Evolutionary conservation across 2,113 vertebrate genomes (phyloP).

Genomic region (Physeter macrocephalus): DNA sequence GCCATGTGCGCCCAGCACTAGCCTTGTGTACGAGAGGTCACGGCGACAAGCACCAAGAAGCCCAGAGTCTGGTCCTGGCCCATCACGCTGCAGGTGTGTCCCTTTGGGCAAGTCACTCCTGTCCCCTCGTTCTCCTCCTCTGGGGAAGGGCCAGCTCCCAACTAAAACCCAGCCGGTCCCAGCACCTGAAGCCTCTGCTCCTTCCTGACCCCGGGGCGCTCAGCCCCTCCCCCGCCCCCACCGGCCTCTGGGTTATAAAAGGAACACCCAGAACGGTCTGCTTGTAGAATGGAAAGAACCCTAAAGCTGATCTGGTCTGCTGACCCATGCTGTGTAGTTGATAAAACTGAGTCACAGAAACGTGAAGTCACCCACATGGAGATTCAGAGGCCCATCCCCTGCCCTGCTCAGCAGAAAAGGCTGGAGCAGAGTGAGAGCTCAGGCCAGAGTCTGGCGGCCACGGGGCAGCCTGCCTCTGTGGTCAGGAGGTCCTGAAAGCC

Average conservation of each 20-base stretch:
- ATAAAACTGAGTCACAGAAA: background rate
- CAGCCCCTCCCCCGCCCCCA: too few relatives aligned
- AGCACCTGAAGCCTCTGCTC: background rate
- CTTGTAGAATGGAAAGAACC: background rate
- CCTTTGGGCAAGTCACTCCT: background rate
- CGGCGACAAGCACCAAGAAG: background rate
- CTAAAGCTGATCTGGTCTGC: background rate
- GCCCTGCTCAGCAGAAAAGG: background rate
- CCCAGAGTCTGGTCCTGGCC: background rate
- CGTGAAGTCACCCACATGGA: rapidly evolving
- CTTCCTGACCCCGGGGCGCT: background rate
- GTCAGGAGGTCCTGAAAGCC: background rate
- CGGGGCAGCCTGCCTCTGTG: background rate
- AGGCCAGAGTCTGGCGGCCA: rapidly evolving
- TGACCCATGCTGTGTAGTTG: background rate
- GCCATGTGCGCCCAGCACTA: background rate
- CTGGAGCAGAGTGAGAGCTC: background rate
- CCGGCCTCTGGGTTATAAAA: background rate
- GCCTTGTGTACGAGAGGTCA: background rate
- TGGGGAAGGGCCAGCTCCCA: background rate
- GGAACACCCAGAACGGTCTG: background rate
- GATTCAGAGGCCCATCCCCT: background rate
- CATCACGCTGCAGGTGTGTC: background rate
- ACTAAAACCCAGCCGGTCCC: background rate
- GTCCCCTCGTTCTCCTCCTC: background rate